Percentiles rank a stretch among this genome's conserved stretches.
Evolutionary conservation across 2,797 vertebrate species (phyloP).

Genomic region (Cercopithecus diana): DNA sequence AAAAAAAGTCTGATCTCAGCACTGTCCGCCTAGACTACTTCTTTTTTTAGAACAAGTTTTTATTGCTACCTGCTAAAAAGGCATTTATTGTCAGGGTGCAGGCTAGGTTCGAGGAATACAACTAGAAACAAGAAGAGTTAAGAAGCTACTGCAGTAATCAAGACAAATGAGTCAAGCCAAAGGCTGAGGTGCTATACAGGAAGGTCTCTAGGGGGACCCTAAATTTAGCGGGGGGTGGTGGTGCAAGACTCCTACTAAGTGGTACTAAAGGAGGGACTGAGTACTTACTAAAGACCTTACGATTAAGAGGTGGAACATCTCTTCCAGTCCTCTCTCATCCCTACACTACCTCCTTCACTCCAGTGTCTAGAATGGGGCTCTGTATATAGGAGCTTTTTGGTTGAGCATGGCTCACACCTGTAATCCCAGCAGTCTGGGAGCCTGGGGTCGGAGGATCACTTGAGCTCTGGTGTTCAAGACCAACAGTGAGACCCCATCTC

Average conservation of each 20-base stretch:
- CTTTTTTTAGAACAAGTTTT: not conserved
- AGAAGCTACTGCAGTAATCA: not conserved
- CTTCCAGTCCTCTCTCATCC: not conserved
- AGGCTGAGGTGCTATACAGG: not conserved
- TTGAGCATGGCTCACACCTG: not conserved
- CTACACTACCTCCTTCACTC: not conserved
- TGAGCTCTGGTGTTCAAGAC: too few species aligned
- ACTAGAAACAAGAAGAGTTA: not conserved
- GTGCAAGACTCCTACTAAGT: not conserved
- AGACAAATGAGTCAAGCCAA: not conserved
- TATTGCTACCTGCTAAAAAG: not conserved
- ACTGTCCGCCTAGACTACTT: not conserved
- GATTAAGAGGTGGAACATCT: not conserved
- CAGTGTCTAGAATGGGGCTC: not conserved
- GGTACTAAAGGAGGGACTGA: not conserved
- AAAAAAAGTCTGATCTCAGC: not conserved
- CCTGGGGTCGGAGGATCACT: too few species aligned
- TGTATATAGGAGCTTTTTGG: not conserved
- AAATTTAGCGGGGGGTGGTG: too few species aligned
- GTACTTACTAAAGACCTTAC: not conserved
- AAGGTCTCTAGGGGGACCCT: not conserved
- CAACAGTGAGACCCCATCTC: too few species aligned
- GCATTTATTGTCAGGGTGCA: not conserved
- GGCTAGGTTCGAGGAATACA: not conserved
- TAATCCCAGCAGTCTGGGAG: too few species aligned